Percentiles rank a stretch among this genome's conserved stretches.
Conservation (phyloP, 2,113 vertebrate genomes). For the Bothrops jararaca region DNA sequence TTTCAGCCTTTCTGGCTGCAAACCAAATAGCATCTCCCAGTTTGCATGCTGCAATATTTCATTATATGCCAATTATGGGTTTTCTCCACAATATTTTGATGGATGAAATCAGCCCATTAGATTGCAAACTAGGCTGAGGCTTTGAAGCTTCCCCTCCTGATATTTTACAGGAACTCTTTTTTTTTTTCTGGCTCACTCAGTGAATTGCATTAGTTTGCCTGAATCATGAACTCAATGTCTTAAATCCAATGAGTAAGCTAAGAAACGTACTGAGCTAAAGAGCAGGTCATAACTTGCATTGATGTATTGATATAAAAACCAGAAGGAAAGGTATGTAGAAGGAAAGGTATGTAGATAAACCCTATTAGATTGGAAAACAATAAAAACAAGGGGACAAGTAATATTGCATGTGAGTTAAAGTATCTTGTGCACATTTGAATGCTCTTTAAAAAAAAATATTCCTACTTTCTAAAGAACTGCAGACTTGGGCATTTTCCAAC, state of each 20-base stretch:
- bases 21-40: neutral
- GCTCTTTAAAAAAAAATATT: fast-evolving
- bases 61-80: neutral
- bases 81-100: neutral
- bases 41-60: neutral
- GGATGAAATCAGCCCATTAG: neutral
- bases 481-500: constrained; percentile 52
- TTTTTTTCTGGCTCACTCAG: neutral
- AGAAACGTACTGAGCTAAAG: neutral
- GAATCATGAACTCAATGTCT: neutral
- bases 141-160: neutral
- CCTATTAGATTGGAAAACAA: neutral
- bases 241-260: neutral
- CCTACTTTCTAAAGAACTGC: constrained; percentile 30
- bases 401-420: neutral
- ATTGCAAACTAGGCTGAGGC: neutral
- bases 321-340: neutral
- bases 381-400: neutral
- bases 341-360: neutral
- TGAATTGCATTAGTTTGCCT: neutral
- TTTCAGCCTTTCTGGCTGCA: neutral
- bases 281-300: neutral
- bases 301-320: neutral
- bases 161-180: neutral
- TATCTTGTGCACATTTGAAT: neutral